Conservation (phyloP, 1,140 invertebrate genomes). For the Eupristina koningsbergeri region DNA sequence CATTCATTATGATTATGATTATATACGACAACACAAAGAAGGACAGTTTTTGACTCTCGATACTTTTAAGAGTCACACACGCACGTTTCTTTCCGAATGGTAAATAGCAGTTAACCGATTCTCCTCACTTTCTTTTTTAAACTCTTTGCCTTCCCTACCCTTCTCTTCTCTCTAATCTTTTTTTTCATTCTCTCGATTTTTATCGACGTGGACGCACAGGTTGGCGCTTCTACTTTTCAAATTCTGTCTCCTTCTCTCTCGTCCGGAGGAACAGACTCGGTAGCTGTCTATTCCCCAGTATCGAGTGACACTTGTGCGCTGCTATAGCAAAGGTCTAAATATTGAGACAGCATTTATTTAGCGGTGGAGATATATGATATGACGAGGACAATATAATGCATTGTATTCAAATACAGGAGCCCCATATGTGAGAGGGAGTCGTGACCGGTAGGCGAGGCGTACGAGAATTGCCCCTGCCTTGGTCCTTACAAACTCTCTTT, state of each 20-base stretch:
- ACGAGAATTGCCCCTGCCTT: constrained; percentile 43
- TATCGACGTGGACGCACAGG: constrained; percentile 53
- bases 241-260: constrained; percentile 38
- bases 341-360: constrained; percentile 74
- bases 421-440: constrained; percentile 60
- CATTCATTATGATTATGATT: not conserved
- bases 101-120: not conserved
- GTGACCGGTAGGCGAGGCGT: constrained; percentile 69
- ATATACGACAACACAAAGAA: constrained; percentile 39
- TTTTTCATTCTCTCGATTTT: constrained; percentile 42
- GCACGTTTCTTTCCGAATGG: constrained; percentile 17
- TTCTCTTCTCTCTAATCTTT: not conserved
- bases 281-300: constrained; percentile 49
- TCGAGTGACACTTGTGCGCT: constrained; percentile 48
- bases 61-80: constrained; percentile 28
- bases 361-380: constrained; percentile 73
- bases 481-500: not conserved
- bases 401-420: constrained; percentile 75
- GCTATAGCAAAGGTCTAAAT: constrained; percentile 69
- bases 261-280: constrained; percentile 16
- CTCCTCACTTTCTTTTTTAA: not conserved
- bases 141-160: constrained; percentile 1
- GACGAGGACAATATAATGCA: constrained; percentile 74
- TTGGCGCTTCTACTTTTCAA: constrained; percentile 48
- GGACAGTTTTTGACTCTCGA: constrained; percentile 38